Base-by-base conservation (phyloP, 2,888 invertebrate species). In the Rhynchonema sp. region DNA sequence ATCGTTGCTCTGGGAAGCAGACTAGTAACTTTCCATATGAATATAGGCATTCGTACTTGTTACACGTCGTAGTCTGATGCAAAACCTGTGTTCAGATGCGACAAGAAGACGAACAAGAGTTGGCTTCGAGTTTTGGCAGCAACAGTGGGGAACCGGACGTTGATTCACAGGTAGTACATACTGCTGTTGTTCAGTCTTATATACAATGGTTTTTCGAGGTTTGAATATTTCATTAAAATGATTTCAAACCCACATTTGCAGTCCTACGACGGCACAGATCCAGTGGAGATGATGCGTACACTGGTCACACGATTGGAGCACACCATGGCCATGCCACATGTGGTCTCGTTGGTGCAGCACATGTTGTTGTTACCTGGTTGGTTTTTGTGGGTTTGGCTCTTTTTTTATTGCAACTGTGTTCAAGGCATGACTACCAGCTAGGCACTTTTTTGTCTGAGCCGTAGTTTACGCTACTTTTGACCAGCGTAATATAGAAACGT, bases 31-130 rank as follows among this genome's bases (percentile, higher is more conserved):
- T n/a, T n/a, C n/a, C n/a, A n/a, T n/a, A n/a, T n/a, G n/a, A n/a
- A n/a, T n/a, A n/a, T n/a, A n/a, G n/a, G n/a, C n/a, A n/a, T n/a
- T n/a, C n/a, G n/a, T n/a, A n/a, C n/a, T n/a, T n/a, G n/a, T n/a
- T n/a, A n/a, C n/a, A n/a, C n/a, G n/a, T n/a, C n/a, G n/a, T n/a
- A n/a, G n/a, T n/a, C n/a, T n/a, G n/a, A n/a, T n/a, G n/a, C n/a
- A n/a, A n/a, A n/a, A n/a, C n/a, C n/a, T n/a, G n/a, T n/a, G n/a
- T 38, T 3, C 59, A 61, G 61, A 70, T 69, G 27, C 82, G 94
- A 55, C 86, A 85, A 70, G 92, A 94, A 76, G 96, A 96, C 75
- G 96, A 96, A 74, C 85, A 87, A 69, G 90, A 92, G 73, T 75
- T 96, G 63, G 86, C 89, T 2, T 80, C 89, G 64, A 83, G 87